A percentile compares a stretch with the other conserved stretches of the same genome.
Evolutionary conservation across 2,888 invertebrate species (phyloP).

Genomic region (Deilephila porcellus): DNA sequence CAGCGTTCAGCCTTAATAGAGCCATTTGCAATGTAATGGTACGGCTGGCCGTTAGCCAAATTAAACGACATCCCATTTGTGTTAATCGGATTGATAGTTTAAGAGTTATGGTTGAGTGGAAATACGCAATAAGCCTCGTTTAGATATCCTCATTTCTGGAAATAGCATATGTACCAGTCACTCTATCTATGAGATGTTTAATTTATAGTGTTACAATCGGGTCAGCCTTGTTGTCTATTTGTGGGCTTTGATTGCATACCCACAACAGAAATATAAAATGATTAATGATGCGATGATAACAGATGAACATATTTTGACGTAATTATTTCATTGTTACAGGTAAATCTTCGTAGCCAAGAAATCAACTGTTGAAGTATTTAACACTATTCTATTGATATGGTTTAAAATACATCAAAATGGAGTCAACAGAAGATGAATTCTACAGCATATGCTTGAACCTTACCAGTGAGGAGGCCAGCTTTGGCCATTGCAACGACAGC

Average conservation of each 20-base stretch:
- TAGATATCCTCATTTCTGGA: conserved; percentile 25
- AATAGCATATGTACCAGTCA: neutral
- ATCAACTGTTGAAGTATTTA: neutral
- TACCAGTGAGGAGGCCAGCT: conserved; percentile 65
- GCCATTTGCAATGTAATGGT: conserved; percentile 14
- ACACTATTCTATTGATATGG: conserved; percentile 39
- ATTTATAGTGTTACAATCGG: neutral
- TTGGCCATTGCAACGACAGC: conserved; percentile 71
- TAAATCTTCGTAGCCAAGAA: conserved; percentile 35
- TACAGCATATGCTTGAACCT: conserved; percentile 75
- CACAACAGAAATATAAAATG: neutral
- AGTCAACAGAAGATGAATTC: conserved; percentile 76
- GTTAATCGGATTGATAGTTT: conserved; percentile 17
- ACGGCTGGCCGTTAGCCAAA: conserved; percentile 18
- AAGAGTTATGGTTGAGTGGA: neutral
- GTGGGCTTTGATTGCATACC: neutral
- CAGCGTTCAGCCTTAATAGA: neutral
- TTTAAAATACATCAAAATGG: conserved; percentile 60
- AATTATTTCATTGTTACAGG: conserved; percentile 58
- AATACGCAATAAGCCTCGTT: neutral
- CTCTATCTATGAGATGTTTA: neutral
- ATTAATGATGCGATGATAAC: neutral
- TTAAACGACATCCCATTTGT: conserved; percentile 14
- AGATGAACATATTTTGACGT: neutral
- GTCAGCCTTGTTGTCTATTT: neutral